Percentiles rank a stretch among this genome's conserved stretches.
These are phyloP conservation scores for Tadarida brasiliensis DNA, from an alignment of 2,797 vertebrate genomes.

Conservation along the genomic window DNA sequence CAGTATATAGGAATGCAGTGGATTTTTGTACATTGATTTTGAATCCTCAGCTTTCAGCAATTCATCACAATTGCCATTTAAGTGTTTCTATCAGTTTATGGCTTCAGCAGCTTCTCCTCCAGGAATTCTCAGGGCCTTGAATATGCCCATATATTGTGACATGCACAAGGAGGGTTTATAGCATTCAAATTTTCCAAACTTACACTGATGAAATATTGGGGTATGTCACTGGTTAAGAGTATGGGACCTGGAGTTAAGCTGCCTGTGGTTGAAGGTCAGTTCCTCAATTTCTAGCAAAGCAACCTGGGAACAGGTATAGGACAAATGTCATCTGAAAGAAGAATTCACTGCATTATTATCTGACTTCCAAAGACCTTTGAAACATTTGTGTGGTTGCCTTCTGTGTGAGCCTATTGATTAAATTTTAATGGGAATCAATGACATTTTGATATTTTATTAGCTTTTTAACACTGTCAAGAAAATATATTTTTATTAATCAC, in stretches of 20 bases:
- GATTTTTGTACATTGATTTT: neutral
- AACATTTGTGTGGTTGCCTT: neutral
- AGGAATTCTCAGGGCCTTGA: neutral
- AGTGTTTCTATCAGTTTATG: neutral
- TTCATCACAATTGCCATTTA: neutral
- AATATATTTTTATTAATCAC: conserved; percentile 61
- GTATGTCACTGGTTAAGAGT: neutral
- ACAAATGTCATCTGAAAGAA: conserved; percentile 50
- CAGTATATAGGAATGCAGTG: neutral
- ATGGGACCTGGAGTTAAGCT: neutral
- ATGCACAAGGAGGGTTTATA: neutral
- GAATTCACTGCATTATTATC: neutral
- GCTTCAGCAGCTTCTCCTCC: neutral
- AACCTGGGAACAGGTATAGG: neutral
- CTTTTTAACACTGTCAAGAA: conserved; percentile 51
- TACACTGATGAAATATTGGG: neutral
- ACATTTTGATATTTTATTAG: conserved; percentile 66
- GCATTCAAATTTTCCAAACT: neutral
- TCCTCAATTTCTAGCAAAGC: neutral
- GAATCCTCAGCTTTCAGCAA: neutral
- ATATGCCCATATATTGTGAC: neutral
- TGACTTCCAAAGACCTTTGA: conserved; percentile 34
- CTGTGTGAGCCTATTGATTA: neutral
- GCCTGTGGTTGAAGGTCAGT: neutral
- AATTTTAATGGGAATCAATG: conserved; percentile 60